A percentile compares a stretch with the other conserved stretches of the same genome.
Conservation (phyloP, 2,888 invertebrate species). For the Balanococcus diminutus region DNA sequence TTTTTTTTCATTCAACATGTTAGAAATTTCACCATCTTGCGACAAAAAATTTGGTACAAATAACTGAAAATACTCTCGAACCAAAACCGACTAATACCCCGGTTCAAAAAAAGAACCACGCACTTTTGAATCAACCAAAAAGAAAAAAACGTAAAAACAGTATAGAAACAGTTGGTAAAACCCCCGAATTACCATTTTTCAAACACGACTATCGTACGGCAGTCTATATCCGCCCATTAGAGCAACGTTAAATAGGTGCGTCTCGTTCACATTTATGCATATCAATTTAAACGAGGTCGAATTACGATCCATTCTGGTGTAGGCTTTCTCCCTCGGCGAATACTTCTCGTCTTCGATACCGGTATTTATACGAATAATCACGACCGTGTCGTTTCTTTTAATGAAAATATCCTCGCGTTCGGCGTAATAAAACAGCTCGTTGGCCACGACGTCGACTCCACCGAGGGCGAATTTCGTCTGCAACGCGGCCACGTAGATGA, state of each 20-base stretch:
- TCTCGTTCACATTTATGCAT: background rate
- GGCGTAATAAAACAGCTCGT: background rate
- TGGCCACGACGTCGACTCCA: background rate
- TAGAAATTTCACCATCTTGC: no score
- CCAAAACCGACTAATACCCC: no score
- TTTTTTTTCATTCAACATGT: no score
- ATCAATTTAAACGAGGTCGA: background rate
- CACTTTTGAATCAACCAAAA: no score
- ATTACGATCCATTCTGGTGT: background rate
- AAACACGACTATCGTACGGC: background rate
- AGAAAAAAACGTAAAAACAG: background rate
- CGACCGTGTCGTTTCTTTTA: background rate
- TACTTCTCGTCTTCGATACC: background rate
- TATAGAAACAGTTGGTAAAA: no score
- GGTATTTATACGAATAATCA: slow-evolving; percentile 15
- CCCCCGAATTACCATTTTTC: background rate
- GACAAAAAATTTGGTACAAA: no score
- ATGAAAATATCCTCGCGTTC: background rate
- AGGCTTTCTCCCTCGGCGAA: background rate
- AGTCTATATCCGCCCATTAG: background rate
- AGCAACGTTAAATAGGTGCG: background rate
- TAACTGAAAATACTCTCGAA: no score
- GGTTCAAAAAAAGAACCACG: no score
- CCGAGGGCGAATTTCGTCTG: background rate
- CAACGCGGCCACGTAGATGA: background rate